Base-by-base conservation (phyloP, 2,888 invertebrate genomes). In the Epinotia bilunana region DNA sequence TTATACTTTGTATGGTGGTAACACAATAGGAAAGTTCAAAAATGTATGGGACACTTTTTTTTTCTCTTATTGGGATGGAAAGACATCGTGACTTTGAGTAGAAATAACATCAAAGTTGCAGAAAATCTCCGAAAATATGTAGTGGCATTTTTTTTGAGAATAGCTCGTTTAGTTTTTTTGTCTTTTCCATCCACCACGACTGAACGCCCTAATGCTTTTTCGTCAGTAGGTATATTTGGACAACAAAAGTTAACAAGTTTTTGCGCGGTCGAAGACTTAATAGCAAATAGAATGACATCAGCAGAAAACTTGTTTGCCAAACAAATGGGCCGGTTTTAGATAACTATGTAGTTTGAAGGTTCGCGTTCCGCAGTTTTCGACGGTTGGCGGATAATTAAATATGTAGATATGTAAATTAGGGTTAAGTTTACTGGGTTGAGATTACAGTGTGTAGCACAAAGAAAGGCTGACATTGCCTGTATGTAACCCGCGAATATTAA, bases 201-300 rank as follows among this genome's bases (percentile, higher is more conserved):
- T 7, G 7, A 33, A 33, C 7, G 7, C 7, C 3, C 23, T 33
- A 6, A 39, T 39, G 9, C 9, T 60, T 46, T 69, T 58, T 69
- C n/a, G 58, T 23, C n/a, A 20, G n/a, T n/a, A n/a, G 6, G 11
- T 28, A 64, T 68, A 69, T 60, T 60, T 60, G 60, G 23, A 60
- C 67, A 67, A 13, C 67, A 63, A 53, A 71, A 53, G 60, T 70
- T 70, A 43, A 60, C 70, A 49, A 74, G 70, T 64, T 74, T 74
- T 70, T 70, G 74, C 58, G 28, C 16, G 61, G n/a, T 46, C 43
- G 20, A 23, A 64, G 2, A 39, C 53, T 72, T 72, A 49, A 72
- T 67, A 75, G 67, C 79, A 79, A 76, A 80, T 74, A 77, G 60
- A 79, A 83, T 85, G 83, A 85, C 84, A 83, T 85, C 83, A 84